Percentiles rank a stretch among this genome's conserved stretches.
These are phyloP conservation scores for Pocillopora damicornis DNA, from an alignment of 64 coral and sea anemone genomes.

Conservation along the genomic window DNA sequence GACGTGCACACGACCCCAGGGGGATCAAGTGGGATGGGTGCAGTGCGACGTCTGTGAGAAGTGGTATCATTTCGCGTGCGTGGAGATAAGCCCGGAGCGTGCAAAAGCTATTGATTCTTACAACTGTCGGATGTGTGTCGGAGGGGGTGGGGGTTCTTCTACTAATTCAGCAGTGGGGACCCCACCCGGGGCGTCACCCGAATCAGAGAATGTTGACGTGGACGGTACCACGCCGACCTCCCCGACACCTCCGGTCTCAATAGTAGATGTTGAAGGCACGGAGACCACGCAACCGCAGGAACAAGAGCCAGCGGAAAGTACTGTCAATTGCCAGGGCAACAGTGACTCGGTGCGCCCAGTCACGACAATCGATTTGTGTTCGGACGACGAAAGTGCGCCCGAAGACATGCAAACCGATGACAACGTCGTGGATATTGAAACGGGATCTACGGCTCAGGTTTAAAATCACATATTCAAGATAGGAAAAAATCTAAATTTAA, in stretches of 20 bases:
- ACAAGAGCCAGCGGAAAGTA: background rate
- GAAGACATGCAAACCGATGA: background rate
- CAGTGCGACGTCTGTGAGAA: constrained; percentile 92
- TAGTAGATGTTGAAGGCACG: constrained; percentile 11
- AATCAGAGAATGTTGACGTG: constrained; percentile 85
- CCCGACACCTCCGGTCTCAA: background rate
- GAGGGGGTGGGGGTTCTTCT: background rate
- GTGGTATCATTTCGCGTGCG: constrained; percentile 89
- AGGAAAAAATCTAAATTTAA: background rate
- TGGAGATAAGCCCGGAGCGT: constrained; percentile 66
- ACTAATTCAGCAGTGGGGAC: constrained; percentile 33
- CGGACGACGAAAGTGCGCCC: background rate
- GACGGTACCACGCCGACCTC: constrained; percentile 75
- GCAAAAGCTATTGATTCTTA: constrained; percentile 92
- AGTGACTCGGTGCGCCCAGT: background rate
- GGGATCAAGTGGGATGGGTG: constrained; percentile 95
- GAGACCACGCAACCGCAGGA: background rate
- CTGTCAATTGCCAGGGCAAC: background rate
- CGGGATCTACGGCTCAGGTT: background rate
- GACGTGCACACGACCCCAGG: constrained; percentile 68
- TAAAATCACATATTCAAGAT: background rate
- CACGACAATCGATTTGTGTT: constrained; percentile 32
- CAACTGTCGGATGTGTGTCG: constrained; percentile 54
- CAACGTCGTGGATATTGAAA: background rate
- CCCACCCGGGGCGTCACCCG: constrained; percentile 50